Base-by-base conservation (phyloP, 64 coral and sea anemone genomes). In the Trachythela sp. region DNA sequence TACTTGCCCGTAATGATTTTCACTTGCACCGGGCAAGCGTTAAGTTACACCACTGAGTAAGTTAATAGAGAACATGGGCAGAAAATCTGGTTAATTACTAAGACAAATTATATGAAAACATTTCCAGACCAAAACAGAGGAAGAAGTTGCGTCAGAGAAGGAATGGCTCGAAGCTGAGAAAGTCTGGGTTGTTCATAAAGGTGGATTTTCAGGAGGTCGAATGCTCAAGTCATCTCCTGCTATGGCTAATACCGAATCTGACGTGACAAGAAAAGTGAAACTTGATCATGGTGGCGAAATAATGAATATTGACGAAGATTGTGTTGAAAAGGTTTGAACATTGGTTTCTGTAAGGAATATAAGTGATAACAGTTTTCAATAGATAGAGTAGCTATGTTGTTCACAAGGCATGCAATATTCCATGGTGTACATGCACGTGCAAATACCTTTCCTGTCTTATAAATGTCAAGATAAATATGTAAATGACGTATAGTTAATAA, bases 121-220 rank as follows among this genome's bases (percentile, higher is more conserved):
- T 64, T 20, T 85, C 26, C 54, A 94, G 91, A 84, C 95, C n/a
- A 97, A 97, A 70, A 94, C 95, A 36, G 95, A 92, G 84, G 95
- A 92, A 48, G 95, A 97, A 36, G 83, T 94, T 36, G 91, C 93
- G 7, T 97, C 95, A 17, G 90, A 97, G 40, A 97, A 97, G 27
- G 95, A 86, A 1, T 97, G 95, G 95, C 91, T 94, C 27, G 95
- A 97, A 91, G 95, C 95, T 0, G 95, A 97, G 85, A 97, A 94
- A 33, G 93, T 97, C 13, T 97, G 95, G 95, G 95, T 97, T 18
- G 93, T 97, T 34, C 95, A 97, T 40, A 97, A 94, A 83, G 95
- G 93, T 45, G 95, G 95, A 14, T 97, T 97, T 49, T 94, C 95
- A 39, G 95, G 95, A 20, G 95, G 95, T 14, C 90, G 94, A 84